Percentiles rank a stretch among this genome's conserved stretches.
These are phyloP conservation scores for Latrodectus elegans DNA, from an alignment of 2,888 invertebrate genomes.

Conservation along the genomic window DNA sequence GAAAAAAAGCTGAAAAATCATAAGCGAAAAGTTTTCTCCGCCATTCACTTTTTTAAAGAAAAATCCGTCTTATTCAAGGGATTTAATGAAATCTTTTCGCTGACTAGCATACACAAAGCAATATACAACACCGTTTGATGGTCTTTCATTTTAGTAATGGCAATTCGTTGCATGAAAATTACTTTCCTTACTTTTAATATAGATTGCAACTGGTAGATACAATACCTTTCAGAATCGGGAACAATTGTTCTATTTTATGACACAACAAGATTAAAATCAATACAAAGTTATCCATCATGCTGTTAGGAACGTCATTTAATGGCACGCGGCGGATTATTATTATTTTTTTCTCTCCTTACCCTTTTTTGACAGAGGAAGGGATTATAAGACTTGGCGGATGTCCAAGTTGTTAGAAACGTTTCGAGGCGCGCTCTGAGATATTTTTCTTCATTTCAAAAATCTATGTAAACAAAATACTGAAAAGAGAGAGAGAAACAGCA, in stretches of 20 bases:
- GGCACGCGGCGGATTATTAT: slow-evolving; percentile 6
- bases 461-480: too few species aligned
- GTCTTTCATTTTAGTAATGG: too few species aligned
- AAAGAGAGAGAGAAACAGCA: too few species aligned
- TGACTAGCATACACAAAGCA: too few species aligned
- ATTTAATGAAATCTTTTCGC: too few species aligned
- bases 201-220: not conserved
- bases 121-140: too few species aligned
- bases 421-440: slow-evolving; percentile 6
- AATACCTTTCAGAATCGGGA: slow-evolving; percentile 1
- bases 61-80: too few species aligned
- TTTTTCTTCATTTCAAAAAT: slow-evolving; percentile 13
- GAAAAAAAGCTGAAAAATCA: too few species aligned
- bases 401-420: slow-evolving; percentile 34
- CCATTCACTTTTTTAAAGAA: too few species aligned
- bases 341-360: not conserved
- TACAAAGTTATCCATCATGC: slow-evolving; percentile 51
- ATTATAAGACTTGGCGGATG: slow-evolving; percentile 42
- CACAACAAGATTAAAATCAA: slow-evolving; percentile 52
- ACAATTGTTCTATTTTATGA: slow-evolving; percentile 16
- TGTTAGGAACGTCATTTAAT: slow-evolving; percentile 49
- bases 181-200: too few species aligned
- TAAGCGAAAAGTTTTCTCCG: too few species aligned
- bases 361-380: slow-evolving; percentile 4
- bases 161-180: too few species aligned